Evolutionary conservation across 2,797 vertebrate species (phyloP).

Genomic region (Mus caroli): DNA sequence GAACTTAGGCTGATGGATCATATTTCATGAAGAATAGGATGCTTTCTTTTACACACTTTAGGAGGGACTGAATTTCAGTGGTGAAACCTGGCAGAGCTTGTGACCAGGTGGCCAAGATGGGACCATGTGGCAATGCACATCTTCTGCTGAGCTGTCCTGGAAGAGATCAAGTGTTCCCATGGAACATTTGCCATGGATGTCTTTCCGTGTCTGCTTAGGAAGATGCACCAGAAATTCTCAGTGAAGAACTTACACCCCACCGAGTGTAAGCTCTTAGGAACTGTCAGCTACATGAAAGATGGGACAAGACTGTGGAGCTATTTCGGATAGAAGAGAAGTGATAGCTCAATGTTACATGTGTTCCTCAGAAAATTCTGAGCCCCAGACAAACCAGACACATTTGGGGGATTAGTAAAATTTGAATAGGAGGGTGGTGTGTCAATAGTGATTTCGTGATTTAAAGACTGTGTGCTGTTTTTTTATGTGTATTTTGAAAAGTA

Average conservation of each 20-base stretch:
- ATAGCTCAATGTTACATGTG: neutral
- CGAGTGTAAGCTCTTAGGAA: neutral
- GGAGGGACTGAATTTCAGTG: neutral
- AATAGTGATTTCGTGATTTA: conserved; percentile 16
- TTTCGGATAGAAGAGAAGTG: neutral
- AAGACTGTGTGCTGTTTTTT: neutral
- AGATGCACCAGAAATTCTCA: neutral
- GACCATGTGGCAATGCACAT: neutral
- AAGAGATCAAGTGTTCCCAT: neutral
- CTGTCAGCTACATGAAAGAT: neutral
- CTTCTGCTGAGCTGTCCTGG: neutral
- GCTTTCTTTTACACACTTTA: conserved; percentile 14
- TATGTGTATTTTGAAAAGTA: neutral
- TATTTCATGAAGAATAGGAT: neutral
- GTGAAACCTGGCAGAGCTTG: neutral
- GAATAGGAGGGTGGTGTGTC: conserved; percentile 1
- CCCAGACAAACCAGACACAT: conserved; percentile 17
- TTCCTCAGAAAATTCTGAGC: conserved; percentile 14
- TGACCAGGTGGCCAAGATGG: neutral
- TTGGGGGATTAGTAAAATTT: neutral
- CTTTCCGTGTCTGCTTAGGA: neutral
- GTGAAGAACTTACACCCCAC: neutral
- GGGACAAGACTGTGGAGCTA: neutral
- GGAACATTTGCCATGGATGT: neutral
- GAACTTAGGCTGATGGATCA: neutral